Conservation (phyloP, 2,113 vertebrate species). For the Rhea americana region DNA sequence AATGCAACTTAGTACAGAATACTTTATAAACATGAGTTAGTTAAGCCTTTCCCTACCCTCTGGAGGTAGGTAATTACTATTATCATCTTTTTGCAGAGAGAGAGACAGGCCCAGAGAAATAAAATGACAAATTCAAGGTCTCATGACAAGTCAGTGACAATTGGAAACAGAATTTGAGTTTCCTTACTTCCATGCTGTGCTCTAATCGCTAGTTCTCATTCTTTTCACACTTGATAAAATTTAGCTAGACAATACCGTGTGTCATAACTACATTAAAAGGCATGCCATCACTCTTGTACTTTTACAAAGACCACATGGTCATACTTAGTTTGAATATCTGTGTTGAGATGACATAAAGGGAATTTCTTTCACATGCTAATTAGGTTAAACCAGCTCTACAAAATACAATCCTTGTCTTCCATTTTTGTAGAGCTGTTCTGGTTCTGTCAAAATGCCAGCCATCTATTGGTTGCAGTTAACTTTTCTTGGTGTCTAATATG, state of each 20-base stretch:
- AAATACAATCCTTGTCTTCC: background rate
- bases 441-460: background rate
- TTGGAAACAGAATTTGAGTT: conserved; percentile 56
- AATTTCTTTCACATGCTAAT: background rate
- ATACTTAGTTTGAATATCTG: background rate
- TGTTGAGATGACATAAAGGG: background rate
- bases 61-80: conserved; percentile 61
- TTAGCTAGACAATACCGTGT: conserved; percentile 12
- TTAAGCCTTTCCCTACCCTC: conserved; percentile 64
- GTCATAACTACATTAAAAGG: background rate
- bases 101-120: conserved; percentile 39
- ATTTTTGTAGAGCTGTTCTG: background rate
- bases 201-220: conserved; percentile 20
- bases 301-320: background rate
- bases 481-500: background rate
- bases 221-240: conserved; percentile 22
- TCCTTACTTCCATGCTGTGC: background rate
- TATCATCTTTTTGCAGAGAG: conserved; percentile 53
- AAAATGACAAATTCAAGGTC: conserved; percentile 9
- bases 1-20: conserved; percentile 8
- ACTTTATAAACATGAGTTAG: conserved; percentile 57
- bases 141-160: conserved; percentile 54
- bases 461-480: background rate
- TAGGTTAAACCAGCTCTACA: conserved; percentile 2
- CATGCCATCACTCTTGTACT: background rate